These are phyloP conservation scores for Glaucidium brasilianum DNA, from an alignment of 2,113 vertebrate species.

Conservation along the genomic window DNA sequence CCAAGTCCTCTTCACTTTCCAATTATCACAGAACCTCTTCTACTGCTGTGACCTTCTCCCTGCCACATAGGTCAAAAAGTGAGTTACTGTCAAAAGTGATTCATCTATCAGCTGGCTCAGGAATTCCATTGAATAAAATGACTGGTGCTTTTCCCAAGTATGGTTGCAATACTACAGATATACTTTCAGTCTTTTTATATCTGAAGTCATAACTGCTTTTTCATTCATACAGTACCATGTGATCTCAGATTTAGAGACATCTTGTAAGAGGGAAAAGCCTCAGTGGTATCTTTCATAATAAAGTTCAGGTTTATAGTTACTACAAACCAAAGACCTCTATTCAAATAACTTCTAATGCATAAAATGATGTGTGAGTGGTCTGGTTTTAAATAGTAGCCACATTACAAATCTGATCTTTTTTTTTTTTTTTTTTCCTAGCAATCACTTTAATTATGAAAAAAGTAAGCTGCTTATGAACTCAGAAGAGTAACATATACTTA, in stretches of 20 bases:
- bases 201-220: background rate
- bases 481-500: background rate
- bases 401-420: background rate
- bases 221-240: background rate
- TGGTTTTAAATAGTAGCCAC: background rate
- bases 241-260: background rate
- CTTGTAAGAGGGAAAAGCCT: background rate
- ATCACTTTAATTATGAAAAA: background rate
- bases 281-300: background rate
- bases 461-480: background rate
- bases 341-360: background rate
- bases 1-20: slow-evolving; percentile 55
- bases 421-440: background rate
- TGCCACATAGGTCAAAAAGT: slow-evolving; percentile 55
- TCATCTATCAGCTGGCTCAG: slow-evolving; percentile 29
- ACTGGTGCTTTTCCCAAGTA: background rate
- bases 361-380: background rate
- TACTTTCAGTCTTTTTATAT: background rate
- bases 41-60: slow-evolving; percentile 32
- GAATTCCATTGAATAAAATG: slow-evolving; percentile 8
- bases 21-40: slow-evolving; percentile 53
- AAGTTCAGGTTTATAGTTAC: background rate
- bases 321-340: background rate
- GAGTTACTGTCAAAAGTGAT: slow-evolving; percentile 57
- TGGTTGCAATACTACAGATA: background rate